phyloP scores from a whole-genome alignment of 2,113 vertebrate species.

The Oreocharis arfaki region DNA sequence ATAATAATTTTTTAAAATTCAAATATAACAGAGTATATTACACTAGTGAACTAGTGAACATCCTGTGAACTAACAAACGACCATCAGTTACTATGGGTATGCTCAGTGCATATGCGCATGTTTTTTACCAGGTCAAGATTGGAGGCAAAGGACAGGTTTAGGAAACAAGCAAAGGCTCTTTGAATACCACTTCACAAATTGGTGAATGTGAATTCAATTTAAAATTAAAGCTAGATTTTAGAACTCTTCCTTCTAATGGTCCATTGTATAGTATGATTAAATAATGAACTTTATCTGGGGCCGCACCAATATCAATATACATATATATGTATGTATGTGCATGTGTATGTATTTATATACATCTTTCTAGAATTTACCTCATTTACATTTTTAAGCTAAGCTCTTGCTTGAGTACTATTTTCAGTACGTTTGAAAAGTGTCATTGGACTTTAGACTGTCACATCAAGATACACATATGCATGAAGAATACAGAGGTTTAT shows the following conservation, averaged over 20 bases:
- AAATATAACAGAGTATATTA: background rate
- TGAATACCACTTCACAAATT: background rate
- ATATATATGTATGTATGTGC: too few species aligned
- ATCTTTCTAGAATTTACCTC: background rate
- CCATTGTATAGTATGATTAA: background rate
- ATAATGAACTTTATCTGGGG: background rate
- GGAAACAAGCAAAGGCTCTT: background rate
- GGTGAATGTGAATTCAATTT: background rate
- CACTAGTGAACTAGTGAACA: background rate
- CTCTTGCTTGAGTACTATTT: background rate
- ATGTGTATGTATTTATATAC: rapidly evolving
- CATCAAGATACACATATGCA: background rate
- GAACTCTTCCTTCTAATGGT: background rate
- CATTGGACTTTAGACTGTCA: background rate
- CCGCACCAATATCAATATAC: background rate
- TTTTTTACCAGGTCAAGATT: background rate
- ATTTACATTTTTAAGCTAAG: background rate
- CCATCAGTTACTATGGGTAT: background rate
- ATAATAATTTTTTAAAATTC: background rate
- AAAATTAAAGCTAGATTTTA: background rate
- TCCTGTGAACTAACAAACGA: background rate
- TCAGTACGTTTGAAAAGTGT: background rate
- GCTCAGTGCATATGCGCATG: rapidly evolving
- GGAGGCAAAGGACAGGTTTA: background rate
- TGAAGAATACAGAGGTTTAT: background rate